Evolutionary conservation across 2,888 invertebrate species (phyloP).

Genomic region (Lissonota sp.): DNA sequence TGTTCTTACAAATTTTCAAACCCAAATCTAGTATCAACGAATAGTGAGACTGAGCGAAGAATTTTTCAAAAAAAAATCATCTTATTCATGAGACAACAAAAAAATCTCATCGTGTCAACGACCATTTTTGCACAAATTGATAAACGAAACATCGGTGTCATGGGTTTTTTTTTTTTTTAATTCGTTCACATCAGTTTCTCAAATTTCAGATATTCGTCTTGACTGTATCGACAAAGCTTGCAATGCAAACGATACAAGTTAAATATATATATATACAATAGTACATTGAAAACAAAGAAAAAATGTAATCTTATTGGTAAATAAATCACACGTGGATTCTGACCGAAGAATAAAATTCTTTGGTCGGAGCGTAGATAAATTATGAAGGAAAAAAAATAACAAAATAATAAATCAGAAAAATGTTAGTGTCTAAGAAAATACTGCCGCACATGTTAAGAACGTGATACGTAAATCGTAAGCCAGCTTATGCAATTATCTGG

Average conservation of each 20-base stretch:
- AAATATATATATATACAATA: conserved; percentile 32
- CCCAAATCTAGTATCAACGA: too few relatives aligned
- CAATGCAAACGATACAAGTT: conserved; percentile 57
- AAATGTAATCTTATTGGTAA: conserved; percentile 46
- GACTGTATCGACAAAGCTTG: conserved; percentile 17
- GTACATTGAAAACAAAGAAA: conserved; percentile 6
- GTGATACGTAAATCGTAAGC: conserved; percentile 79
- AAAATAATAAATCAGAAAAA: conserved; percentile 42
- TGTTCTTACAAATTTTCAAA: too few relatives aligned
- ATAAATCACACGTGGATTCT: conserved; percentile 26
- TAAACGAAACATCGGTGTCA: background rate
- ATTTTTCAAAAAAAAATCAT: too few relatives aligned
- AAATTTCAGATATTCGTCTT: conserved; percentile 22
- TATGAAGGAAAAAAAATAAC: conserved; percentile 11
- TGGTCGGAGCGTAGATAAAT: conserved; percentile 37
- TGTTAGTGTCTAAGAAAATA: conserved; percentile 66
- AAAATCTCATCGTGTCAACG: too few relatives aligned
- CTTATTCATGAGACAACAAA: too few relatives aligned
- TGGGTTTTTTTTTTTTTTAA: background rate
- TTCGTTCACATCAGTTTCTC: background rate
- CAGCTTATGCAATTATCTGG: conserved; percentile 63
- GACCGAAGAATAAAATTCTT: conserved; percentile 51
- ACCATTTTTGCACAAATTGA: too few relatives aligned
- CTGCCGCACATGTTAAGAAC: conserved; percentile 78
- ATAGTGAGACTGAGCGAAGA: too few relatives aligned